Conservation (phyloP, 1,140 invertebrate genomes). For the Latrodectus geometricus region DNA sequence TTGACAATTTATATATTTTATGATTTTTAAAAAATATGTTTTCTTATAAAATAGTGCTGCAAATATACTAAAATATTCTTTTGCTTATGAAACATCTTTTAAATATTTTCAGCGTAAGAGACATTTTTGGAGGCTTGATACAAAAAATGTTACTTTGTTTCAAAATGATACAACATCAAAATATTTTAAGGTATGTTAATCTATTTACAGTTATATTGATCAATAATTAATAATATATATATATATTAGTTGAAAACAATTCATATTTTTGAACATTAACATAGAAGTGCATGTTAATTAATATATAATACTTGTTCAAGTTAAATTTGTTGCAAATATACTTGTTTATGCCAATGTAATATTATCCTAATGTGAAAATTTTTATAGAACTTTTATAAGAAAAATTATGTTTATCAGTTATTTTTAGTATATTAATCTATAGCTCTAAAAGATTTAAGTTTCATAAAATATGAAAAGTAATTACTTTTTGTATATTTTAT, state of each 20-base stretch:
- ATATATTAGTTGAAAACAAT: no score
- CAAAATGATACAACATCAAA: constrained; percentile 71
- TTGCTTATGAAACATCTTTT: not conserved
- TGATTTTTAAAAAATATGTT: not conserved
- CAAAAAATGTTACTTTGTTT: constrained; percentile 93
- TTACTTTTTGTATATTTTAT: no score
- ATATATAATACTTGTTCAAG: not conserved
- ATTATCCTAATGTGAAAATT: no score
- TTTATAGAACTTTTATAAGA: no score
- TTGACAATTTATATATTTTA: not conserved
- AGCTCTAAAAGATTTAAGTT: no score
- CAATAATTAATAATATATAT: no score
- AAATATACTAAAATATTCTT: not conserved
- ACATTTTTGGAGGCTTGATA: constrained; percentile 97
- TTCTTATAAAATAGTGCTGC: not conserved
- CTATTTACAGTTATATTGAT: not conserved
- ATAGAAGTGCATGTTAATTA: not conserved
- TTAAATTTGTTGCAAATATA: not conserved
- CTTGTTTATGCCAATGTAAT: no score
- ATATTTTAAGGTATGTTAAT: constrained; percentile 71
- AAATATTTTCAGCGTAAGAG: constrained; percentile 66
- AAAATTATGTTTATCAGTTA: no score
- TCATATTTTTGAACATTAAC: not conserved
- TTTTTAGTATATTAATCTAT: no score
- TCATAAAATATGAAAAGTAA: no score